Percentiles rank a stretch among this genome's conserved stretches.
These are phyloP conservation scores for Burhinus bistriatus DNA, from an alignment of 2,113 vertebrate species.

Conservation along the genomic window DNA sequence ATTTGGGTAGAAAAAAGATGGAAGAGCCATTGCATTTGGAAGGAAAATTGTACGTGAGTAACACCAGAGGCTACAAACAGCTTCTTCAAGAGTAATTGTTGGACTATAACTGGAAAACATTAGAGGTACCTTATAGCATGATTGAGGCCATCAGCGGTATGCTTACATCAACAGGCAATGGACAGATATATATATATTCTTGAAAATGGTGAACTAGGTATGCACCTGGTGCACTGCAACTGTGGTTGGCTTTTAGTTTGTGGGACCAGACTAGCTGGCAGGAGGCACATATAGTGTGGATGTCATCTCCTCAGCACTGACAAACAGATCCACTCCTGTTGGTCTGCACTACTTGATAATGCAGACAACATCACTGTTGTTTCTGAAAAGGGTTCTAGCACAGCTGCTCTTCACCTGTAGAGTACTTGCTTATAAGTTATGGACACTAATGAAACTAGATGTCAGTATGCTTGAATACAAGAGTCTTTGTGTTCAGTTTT, in stretches of 20 bases:
- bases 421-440: background rate
- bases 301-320: background rate
- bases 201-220: background rate
- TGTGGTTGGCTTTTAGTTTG: background rate
- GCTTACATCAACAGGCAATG: background rate
- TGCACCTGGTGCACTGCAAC: background rate
- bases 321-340: background rate
- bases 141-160: background rate
- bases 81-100: background rate
- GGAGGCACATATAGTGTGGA: background rate
- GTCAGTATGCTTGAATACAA: background rate
- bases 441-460: background rate
- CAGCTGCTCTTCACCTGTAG: background rate
- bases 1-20: background rate
- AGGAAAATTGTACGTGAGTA: background rate
- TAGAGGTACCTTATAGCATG: background rate
- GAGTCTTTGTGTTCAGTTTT: background rate
- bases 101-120: background rate
- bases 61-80: background rate
- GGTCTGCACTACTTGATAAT: background rate
- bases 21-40: background rate
- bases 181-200: background rate
- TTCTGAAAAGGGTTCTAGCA: background rate
- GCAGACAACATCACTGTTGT: background rate
- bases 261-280: background rate